Evolutionary conservation across 2,797 vertebrate species (phyloP).

Genomic region (Acanthurus tractus): DNA sequence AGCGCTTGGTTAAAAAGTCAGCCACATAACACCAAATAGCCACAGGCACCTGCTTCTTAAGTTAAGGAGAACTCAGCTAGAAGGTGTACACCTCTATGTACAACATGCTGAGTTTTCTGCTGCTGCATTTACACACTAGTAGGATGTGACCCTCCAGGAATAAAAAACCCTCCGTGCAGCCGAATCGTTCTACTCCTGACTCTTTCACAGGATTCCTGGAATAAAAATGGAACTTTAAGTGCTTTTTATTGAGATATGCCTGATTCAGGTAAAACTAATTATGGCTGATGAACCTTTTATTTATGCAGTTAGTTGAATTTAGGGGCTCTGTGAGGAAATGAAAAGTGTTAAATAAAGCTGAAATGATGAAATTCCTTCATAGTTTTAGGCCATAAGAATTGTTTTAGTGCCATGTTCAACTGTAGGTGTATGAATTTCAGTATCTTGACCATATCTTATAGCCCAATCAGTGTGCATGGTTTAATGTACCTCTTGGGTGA

Average conservation of each 20-base stretch:
- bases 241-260: constrained; percentile 12
- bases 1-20: constrained; percentile 56
- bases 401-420: background rate
- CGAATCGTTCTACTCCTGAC: constrained; percentile 3
- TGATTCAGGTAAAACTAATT: constrained; percentile 25
- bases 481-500: too few species aligned
- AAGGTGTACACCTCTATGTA: constrained; percentile 34
- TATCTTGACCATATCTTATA: too few species aligned
- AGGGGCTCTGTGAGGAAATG: background rate
- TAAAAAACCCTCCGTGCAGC: constrained; percentile 24
- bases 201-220: constrained; percentile 26
- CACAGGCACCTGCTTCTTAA: constrained; percentile 30
- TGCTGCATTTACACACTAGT: constrained; percentile 36
- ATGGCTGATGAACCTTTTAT: constrained; percentile 11
- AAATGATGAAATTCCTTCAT: background rate
- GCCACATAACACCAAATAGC: constrained; percentile 36
- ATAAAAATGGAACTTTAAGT: constrained; percentile 38
- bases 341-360: background rate
- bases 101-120: constrained; percentile 44
- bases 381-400: background rate
- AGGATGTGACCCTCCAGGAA: constrained; percentile 26
- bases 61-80: constrained; percentile 37
- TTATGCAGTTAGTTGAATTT: background rate
- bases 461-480: too few species aligned
- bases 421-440: background rate